phyloP scores from a whole-genome alignment of 2,797 vertebrate species.

The Siniperca obscura region DNA sequence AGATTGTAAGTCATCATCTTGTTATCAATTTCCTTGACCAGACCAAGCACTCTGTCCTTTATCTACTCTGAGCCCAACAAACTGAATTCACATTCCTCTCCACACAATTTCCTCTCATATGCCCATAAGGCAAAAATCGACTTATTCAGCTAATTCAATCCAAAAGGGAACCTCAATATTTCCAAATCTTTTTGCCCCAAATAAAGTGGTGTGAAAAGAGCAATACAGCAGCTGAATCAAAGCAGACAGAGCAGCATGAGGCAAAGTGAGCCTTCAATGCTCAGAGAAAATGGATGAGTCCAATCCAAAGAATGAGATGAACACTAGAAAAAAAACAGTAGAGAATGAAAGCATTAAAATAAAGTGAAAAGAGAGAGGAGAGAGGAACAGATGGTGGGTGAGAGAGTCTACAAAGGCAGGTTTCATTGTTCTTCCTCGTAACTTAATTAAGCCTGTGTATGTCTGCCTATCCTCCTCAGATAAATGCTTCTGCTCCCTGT shows the following conservation, averaged over 20 bases:
- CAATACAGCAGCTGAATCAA: conserved; percentile 41
- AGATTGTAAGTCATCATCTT: not conserved
- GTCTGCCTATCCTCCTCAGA: conserved; percentile 46
- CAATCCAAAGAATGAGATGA: conserved; percentile 54
- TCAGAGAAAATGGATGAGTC: conserved; percentile 58
- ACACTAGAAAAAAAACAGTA: not conserved
- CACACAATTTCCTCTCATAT: conserved; percentile 3
- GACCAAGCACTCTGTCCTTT: not conserved
- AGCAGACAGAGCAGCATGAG: conserved; percentile 34
- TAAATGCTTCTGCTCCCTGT: conserved; percentile 50
- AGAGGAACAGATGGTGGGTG: conserved; percentile 43
- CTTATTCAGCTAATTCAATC: conserved; percentile 47
- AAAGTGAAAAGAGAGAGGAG: conserved; percentile 23
- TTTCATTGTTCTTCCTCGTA: conserved; percentile 65
- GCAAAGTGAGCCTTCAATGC: conserved; percentile 19
- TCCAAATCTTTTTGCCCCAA: conserved; percentile 33
- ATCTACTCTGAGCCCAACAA: conserved; percentile 1
- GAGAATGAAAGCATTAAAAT: conserved; percentile 46
- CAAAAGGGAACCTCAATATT: conserved; percentile 36
- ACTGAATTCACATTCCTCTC: conserved; percentile 24
- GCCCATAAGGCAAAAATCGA: conserved; percentile 10
- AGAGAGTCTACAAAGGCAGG: conserved; percentile 36
- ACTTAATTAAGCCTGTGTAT: conserved; percentile 67
- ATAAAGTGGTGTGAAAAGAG: conserved; percentile 34
- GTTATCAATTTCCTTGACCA: conserved; percentile 1